These are phyloP conservation scores for Mormyrus proboscirostris DNA, from an alignment of 2,797 vertebrate genomes.

Conservation along the genomic window DNA sequence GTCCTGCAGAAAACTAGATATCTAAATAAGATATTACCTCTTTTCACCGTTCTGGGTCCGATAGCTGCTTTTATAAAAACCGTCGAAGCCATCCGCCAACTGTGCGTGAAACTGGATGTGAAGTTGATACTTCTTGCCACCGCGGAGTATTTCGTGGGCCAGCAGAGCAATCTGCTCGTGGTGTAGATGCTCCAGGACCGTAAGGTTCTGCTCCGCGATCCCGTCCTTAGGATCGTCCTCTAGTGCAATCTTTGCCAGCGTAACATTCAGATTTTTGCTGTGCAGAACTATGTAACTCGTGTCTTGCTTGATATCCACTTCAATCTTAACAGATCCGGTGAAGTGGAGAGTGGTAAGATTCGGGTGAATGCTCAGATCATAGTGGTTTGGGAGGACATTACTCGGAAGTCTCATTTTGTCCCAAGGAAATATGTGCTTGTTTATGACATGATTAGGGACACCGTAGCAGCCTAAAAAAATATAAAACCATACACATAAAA, in stretches of 20 bases:
- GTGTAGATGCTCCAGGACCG: constrained; percentile 18
- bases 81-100: constrained; percentile 31
- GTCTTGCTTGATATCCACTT: constrained; percentile 20
- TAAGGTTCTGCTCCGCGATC: neutral
- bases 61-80: constrained; percentile 36
- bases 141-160: neutral
- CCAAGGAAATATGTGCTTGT: constrained; percentile 27
- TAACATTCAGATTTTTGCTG: constrained; percentile 28
- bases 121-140: constrained; percentile 15
- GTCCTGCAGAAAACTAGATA: neutral
- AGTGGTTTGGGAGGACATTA: constrained; percentile 23
- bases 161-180: constrained; percentile 30
- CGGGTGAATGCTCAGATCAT: constrained; percentile 31
- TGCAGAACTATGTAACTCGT: constrained; percentile 29
- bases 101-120: constrained; percentile 26
- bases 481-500: constrained; percentile 2
- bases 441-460: neutral
- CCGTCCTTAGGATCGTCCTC: neutral
- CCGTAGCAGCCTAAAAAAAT: neutral
- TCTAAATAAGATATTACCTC: constrained; percentile 21
- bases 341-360: constrained; percentile 30
- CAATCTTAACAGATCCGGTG: constrained; percentile 21
- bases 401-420: constrained; percentile 26
- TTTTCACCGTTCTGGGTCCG: constrained; percentile 23
- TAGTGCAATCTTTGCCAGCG: neutral